Percentiles rank a stretch among this genome's conserved stretches.
phyloP scores from a whole-genome alignment of 2,113 vertebrate species.

The Elephas maximus region DNA sequence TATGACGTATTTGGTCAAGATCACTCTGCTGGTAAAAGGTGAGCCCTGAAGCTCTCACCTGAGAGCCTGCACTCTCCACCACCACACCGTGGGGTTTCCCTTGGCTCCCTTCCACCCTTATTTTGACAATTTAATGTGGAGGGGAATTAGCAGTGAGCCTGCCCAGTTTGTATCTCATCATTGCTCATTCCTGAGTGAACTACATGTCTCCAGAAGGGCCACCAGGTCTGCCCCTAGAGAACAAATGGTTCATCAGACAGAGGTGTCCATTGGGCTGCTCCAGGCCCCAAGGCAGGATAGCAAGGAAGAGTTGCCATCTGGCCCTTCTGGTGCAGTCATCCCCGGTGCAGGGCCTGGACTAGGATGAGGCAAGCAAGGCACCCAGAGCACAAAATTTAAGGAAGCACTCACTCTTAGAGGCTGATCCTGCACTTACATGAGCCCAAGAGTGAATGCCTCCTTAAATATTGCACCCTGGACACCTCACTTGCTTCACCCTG shows the following conservation, averaged over 20 bases:
- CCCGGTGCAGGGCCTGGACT: not conserved
- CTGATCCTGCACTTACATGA: not conserved
- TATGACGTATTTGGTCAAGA: not conserved
- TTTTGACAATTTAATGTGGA: not conserved
- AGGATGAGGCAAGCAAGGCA: not conserved
- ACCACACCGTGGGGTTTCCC: not conserved
- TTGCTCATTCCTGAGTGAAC: not conserved
- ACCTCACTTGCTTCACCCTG: not conserved
- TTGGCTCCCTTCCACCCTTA: not conserved
- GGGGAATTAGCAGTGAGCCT: not conserved
- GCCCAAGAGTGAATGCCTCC: not conserved
- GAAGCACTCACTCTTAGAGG: not conserved
- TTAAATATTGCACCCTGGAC: not conserved
- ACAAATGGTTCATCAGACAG: not conserved
- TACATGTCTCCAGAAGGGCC: not conserved
- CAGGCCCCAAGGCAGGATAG: not conserved
- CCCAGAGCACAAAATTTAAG: not conserved
- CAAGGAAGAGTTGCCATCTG: not conserved
- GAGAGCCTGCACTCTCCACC: not conserved
- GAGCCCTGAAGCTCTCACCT: not conserved
- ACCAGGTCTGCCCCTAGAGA: not conserved
- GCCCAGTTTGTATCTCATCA: not conserved
- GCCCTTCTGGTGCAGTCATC: not conserved
- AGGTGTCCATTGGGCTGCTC: too few species aligned
- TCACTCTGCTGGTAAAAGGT: not conserved